A percentile compares a stretch with the other conserved stretches of the same genome.
Conservation (phyloP, 1,140 invertebrate genomes). For the Drosophila repleta region DNA sequence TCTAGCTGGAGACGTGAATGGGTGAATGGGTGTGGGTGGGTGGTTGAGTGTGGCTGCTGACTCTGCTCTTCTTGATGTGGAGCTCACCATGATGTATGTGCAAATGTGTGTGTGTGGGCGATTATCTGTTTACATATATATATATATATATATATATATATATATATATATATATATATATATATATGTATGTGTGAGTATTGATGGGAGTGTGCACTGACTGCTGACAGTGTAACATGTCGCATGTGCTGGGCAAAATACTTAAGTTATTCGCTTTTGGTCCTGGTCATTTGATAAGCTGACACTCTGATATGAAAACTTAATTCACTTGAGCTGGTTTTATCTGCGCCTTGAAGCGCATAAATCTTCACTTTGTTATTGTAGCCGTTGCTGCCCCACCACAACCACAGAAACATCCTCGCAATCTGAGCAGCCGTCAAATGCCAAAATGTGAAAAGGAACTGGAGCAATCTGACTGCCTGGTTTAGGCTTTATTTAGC, state of each 20-base stretch:
- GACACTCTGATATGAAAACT: constrained; percentile 47
- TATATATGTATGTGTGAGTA: constrained; percentile 1
- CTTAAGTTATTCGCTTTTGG: constrained; percentile 26
- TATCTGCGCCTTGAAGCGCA: constrained; percentile 33
- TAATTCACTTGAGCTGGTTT: constrained; percentile 48
- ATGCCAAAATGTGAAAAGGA: constrained; percentile 59
- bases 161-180: neutral
- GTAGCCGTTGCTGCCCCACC: neutral
- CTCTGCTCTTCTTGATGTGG: constrained; percentile 39
- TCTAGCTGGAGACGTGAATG: neutral
- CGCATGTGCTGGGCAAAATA: neutral
- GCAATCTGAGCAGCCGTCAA: constrained; percentile 20
- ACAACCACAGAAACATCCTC: constrained; percentile 13
- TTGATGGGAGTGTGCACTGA: constrained; percentile 8
- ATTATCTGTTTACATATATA: too few relatives aligned
- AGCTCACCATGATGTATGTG: constrained; percentile 61
- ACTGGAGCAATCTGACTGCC: constrained; percentile 3
- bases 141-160: neutral
- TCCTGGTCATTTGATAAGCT: constrained; percentile 25
- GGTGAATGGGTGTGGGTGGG: too few relatives aligned
- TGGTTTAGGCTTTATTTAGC: constrained; percentile 36
- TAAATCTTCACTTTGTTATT: constrained; percentile 26
- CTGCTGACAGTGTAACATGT: constrained; percentile 29
- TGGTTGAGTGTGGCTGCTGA: constrained; percentile 1
- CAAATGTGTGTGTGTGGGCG: constrained; percentile 1